phyloP scores from a whole-genome alignment of 1,140 invertebrate genomes.

The Pogonognathellus flavescens region DNA sequence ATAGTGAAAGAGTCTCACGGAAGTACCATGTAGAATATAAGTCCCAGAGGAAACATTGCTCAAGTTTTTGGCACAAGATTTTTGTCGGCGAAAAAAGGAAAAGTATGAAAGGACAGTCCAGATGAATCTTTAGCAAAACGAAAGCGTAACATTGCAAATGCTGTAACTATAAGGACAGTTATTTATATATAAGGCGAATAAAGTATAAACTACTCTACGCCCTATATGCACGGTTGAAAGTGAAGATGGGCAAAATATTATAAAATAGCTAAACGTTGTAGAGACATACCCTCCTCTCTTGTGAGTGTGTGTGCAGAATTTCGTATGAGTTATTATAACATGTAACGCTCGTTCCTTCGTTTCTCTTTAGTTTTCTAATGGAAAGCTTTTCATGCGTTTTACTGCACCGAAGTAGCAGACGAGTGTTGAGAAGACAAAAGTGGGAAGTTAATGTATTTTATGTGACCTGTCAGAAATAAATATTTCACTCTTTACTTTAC shows the following conservation, averaged over 20 bases:
- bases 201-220: no score
- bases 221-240: conserved; percentile 12
- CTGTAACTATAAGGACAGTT: no score
- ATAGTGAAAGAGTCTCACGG: conserved; percentile 11
- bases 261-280: conserved; percentile 31
- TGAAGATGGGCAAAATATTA: conserved; percentile 28
- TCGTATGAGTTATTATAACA: background rate
- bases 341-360: background rate
- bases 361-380: conserved; percentile 20
- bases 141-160: background rate
- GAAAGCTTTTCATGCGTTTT: background rate
- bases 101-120: conserved; percentile 2
- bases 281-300: background rate
- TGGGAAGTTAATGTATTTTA: conserved; percentile 29
- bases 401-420: background rate
- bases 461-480: conserved; percentile 38
- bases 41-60: conserved; percentile 41
- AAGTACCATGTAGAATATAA: background rate
- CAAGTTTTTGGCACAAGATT: conserved; percentile 45
- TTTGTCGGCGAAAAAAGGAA: conserved; percentile 24
- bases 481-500: background rate
- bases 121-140: conserved; percentile 24
- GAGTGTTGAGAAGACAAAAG: conserved; percentile 8
- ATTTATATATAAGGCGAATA: no score
- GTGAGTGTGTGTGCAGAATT: background rate